phyloP scores from a whole-genome alignment of 1,140 invertebrate genomes.

The Bombus polaris region DNA sequence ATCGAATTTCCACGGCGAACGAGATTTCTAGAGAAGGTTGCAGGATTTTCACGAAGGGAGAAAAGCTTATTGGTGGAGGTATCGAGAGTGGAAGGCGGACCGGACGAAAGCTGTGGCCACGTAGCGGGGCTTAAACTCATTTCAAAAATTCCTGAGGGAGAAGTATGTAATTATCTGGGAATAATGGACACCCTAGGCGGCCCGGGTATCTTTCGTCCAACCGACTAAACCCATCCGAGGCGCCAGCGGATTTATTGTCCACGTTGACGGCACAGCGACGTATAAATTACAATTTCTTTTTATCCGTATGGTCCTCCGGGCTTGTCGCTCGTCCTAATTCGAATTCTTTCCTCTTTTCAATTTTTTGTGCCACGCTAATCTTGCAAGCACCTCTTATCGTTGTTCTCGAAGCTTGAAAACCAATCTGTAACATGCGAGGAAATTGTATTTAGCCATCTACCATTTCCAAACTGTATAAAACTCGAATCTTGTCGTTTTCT shows the following conservation, averaged over 20 bases:
- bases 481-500: too few species aligned
- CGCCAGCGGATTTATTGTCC: constrained; percentile 61
- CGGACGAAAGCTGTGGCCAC: constrained; percentile 13
- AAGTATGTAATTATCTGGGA: constrained; percentile 73
- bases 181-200: constrained; percentile 73
- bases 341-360: not conserved
- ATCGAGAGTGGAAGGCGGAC: not conserved
- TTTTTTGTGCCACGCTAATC: not conserved
- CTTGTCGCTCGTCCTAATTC: not conserved
- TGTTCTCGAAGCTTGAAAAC: not conserved
- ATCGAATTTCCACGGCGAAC: constrained; percentile 1
- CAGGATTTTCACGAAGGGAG: not conserved
- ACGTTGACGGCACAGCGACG: constrained; percentile 21
- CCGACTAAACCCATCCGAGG: not conserved
- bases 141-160: constrained; percentile 73
- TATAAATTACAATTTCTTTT: constrained; percentile 8
- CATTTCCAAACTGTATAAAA: too few species aligned
- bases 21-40: not conserved
- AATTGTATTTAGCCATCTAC: too few species aligned
- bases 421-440: too few species aligned
- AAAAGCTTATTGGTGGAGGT: constrained; percentile 24
- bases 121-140: constrained; percentile 64
- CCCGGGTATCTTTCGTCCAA: constrained; percentile 63
- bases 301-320: not conserved
- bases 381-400: not conserved